These are phyloP conservation scores for Altica lythri DNA, from an alignment of 2,888 invertebrate genomes.

Conservation along the genomic window DNA sequence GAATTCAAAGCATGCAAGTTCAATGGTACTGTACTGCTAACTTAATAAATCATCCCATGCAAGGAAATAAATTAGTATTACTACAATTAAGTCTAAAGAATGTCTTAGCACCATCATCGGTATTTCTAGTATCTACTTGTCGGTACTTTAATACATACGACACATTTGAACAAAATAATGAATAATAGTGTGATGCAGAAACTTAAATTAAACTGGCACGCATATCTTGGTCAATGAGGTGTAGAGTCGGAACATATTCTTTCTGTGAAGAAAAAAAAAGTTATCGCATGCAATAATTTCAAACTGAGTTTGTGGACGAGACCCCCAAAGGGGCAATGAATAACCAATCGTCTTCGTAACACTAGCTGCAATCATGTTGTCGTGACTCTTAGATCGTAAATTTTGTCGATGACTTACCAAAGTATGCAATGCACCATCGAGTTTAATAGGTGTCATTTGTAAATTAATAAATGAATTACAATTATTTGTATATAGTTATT, in stretches of 20 bases:
- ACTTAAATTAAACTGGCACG: slow-evolving; percentile 19
- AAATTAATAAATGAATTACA: too few relatives aligned
- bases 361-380: slow-evolving; percentile 17
- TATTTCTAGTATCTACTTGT: slow-evolving; percentile 12
- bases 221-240: slow-evolving; percentile 18
- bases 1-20: too few relatives aligned
- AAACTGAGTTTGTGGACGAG: slow-evolving; percentile 4
- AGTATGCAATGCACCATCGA: slow-evolving; percentile 7
- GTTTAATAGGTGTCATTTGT: slow-evolving; percentile 18
- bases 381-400: slow-evolving; percentile 13
- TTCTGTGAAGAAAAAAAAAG: not conserved
- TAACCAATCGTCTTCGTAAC: slow-evolving; percentile 14
- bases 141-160: slow-evolving; percentile 10
- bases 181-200: slow-evolving; percentile 7
- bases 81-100: slow-evolving; percentile 13
- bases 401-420: slow-evolving; percentile 17
- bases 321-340: slow-evolving; percentile 12
- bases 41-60: too few relatives aligned
- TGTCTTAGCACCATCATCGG: slow-evolving; percentile 1
- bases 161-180: slow-evolving; percentile 8
- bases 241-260: slow-evolving; percentile 5
- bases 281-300: slow-evolving; percentile 2
- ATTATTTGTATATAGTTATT: too few relatives aligned
- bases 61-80: too few relatives aligned
- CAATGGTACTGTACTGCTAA: too few relatives aligned